These are phyloP conservation scores for Colletes collaris DNA, from an alignment of 2,888 invertebrate genomes.

Conservation along the genomic window DNA sequence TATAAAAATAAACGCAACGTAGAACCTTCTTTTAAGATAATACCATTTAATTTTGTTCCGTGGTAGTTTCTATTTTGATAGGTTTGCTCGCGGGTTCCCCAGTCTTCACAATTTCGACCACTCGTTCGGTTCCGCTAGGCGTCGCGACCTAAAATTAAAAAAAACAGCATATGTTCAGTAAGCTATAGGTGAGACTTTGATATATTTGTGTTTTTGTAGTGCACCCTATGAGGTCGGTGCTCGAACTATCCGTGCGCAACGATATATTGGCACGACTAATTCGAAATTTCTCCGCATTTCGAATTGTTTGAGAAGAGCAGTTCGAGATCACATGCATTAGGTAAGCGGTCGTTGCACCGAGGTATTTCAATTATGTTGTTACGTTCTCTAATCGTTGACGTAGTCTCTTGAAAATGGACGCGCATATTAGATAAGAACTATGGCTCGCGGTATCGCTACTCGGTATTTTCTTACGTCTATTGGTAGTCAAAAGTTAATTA, in stretches of 20 bases:
- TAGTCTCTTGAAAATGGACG: background rate
- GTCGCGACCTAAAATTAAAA: slow-evolving; percentile 66
- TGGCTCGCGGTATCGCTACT: slow-evolving; percentile 52
- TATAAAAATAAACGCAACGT: slow-evolving; percentile 6
- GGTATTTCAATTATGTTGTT: slow-evolving; percentile 25
- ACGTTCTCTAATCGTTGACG: slow-evolving; percentile 14
- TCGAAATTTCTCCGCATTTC: slow-evolving; percentile 66
- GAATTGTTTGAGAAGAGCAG: slow-evolving; percentile 64
- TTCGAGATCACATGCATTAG: slow-evolving; percentile 63
- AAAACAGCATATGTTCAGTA: background rate
- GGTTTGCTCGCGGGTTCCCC: slow-evolving; percentile 75
- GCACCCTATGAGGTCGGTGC: slow-evolving; percentile 81
- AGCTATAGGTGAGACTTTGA: slow-evolving; percentile 32
- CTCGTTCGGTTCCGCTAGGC: slow-evolving; percentile 71
- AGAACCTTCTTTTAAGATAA: too few relatives aligned
- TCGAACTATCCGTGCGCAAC: slow-evolving; percentile 79
- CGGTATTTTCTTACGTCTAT: too few relatives aligned
- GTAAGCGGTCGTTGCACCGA: slow-evolving; percentile 66
- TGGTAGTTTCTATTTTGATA: slow-evolving; percentile 59
- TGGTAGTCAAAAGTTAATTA: too few relatives aligned
- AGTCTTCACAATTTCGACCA: slow-evolving; percentile 78
- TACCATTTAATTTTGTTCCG: slow-evolving; percentile 25
- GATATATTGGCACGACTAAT: slow-evolving; percentile 70
- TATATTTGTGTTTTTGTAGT: slow-evolving; percentile 74
- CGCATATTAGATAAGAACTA: background rate